These are phyloP conservation scores for Oxyruncus cristatus DNA, from an alignment of 2,113 vertebrate genomes.

Conservation along the genomic window DNA sequence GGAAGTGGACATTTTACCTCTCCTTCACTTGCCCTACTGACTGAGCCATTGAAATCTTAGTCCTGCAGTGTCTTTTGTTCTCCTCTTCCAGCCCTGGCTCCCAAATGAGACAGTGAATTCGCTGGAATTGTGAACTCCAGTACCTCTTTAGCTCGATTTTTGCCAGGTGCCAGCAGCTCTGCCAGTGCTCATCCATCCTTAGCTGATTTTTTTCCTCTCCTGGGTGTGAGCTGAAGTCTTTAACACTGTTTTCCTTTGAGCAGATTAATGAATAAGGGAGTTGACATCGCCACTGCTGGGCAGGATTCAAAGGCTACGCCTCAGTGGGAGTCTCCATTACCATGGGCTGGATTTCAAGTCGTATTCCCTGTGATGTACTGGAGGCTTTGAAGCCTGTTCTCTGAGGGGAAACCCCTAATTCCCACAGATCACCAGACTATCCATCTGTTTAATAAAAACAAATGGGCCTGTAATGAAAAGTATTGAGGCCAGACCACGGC, in stretches of 20 bases:
- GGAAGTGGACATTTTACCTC: not conserved
- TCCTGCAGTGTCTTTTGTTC: not conserved
- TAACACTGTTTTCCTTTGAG: not conserved
- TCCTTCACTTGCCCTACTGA: not conserved
- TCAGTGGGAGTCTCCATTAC: not conserved
- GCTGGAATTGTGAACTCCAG: not conserved
- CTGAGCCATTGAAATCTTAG: not conserved
- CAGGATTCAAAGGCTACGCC: not conserved
- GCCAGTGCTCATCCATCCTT: not conserved
- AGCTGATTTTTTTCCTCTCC: not conserved
- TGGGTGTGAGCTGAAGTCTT: not conserved
- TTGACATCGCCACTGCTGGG: not conserved
- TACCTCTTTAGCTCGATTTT: not conserved
- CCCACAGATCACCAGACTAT: not conserved
- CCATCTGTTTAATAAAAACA: not conserved
- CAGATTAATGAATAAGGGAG: not conserved
- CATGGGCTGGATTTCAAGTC: not conserved
- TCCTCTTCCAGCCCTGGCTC: not conserved
- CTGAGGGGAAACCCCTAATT: not conserved
- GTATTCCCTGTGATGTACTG: not conserved
- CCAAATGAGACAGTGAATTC: rapidly evolving
- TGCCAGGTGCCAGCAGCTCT: not conserved
- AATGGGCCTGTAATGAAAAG: not conserved
- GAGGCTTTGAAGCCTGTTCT: not conserved
- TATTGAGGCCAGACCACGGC: not conserved